Evolutionary conservation across 2,113 vertebrate genomes (phyloP).

Genomic region (Balaenoptera acutorostrata): DNA sequence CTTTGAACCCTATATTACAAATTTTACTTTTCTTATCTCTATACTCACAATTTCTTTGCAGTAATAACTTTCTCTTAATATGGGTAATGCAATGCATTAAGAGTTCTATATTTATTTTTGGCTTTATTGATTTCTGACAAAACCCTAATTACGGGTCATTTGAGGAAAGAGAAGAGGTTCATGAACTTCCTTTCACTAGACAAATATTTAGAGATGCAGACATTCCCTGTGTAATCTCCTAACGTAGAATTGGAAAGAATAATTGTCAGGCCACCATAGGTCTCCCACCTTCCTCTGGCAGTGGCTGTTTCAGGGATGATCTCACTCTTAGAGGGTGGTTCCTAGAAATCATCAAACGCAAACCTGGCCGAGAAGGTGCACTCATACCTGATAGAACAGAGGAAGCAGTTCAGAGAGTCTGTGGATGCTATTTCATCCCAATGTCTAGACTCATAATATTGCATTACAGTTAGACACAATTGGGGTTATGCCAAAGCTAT

Average conservation of each 20-base stretch:
- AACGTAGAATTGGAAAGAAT: background rate
- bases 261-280: background rate
- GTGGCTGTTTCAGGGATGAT: background rate
- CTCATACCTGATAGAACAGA: background rate
- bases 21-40: background rate
- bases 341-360: constrained; percentile 52
- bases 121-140: background rate
- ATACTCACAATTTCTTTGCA: background rate
- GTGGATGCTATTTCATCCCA: background rate
- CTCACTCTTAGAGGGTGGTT: constrained; percentile 11
- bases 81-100: background rate
- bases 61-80: background rate
- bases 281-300: constrained; percentile 18
- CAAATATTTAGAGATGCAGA: background rate
- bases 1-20: background rate
- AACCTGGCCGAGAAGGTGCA: background rate
- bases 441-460: constrained; percentile 28
- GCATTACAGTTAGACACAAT: background rate
- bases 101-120: background rate
- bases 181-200: background rate
- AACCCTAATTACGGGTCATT: background rate
- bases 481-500: background rate
- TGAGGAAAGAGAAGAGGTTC: background rate
- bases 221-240: background rate
- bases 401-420: background rate